Percentiles rank a stretch among this genome's conserved stretches.
These are phyloP conservation scores for Mechanitis mazaeus DNA, from an alignment of 2,888 invertebrate species.

Conservation along the genomic window DNA sequence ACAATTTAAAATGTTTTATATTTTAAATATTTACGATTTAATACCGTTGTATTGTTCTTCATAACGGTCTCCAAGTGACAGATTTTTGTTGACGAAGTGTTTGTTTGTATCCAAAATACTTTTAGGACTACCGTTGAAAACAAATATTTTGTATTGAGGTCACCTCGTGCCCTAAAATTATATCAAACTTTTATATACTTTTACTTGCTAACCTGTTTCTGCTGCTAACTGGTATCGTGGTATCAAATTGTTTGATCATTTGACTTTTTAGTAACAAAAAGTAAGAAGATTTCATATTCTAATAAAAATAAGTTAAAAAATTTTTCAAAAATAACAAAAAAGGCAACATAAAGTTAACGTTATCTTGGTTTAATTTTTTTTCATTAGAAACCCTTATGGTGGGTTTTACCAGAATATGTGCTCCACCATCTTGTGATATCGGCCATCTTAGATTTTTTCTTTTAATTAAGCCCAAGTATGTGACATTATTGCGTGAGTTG, in stretches of 20 bases:
- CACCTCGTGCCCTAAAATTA: constrained; percentile 1
- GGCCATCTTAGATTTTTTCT: no score
- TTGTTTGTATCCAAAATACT: constrained; percentile 31
- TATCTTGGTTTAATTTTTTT: no score
- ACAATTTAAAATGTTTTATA: constrained; percentile 15
- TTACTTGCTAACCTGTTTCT: constrained; percentile 1
- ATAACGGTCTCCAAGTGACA: constrained; percentile 28
- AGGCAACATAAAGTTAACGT: no score
- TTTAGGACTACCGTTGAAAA: constrained; percentile 29
- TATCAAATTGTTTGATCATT: background rate
- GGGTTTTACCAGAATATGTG: no score
- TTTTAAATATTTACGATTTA: constrained; percentile 18
- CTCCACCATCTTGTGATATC: no score
- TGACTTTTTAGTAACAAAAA: background rate
- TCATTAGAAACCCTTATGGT: no score
- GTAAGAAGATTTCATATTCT: no score
- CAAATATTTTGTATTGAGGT: constrained; percentile 4
- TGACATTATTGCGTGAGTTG: no score
- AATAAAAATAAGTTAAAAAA: no score
- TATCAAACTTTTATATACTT: background rate
- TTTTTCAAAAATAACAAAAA: no score
- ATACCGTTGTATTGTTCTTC: constrained; percentile 22
- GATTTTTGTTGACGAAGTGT: constrained; percentile 24
- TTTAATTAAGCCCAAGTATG: no score
- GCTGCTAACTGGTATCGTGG: background rate